Percentiles rank a stretch among this genome's conserved stretches.
Conservation (phyloP, 2,888 invertebrate genomes). For the Actias luna region DNA sequence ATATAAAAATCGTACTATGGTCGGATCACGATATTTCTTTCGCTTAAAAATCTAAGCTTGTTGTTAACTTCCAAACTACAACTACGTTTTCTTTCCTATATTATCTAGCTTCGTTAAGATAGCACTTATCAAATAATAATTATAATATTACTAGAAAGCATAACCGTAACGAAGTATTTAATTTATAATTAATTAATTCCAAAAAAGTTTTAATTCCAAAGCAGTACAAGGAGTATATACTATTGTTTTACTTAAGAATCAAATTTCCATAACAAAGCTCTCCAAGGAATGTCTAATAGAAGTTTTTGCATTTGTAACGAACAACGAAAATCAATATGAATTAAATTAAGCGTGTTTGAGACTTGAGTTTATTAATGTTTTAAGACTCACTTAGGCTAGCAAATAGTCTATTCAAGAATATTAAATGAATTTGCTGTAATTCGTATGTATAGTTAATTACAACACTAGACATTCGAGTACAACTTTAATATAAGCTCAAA, state of each 20-base stretch:
- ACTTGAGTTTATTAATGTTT: constrained; percentile 20
- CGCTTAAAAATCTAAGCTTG: too few species aligned
- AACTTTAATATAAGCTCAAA: background rate
- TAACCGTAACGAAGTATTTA: constrained; percentile 20
- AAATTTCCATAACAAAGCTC: constrained; percentile 70
- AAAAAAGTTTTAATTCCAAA: constrained; percentile 36
- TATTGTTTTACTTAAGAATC: constrained; percentile 67
- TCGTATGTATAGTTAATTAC: constrained; percentile 17
- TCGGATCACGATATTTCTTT: too few species aligned
- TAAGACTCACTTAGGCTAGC: constrained; percentile 4
- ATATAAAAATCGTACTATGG: too few species aligned
- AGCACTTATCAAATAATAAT: background rate
- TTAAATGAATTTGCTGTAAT: constrained; percentile 18
- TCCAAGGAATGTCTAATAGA: constrained; percentile 62
- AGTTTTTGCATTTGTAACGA: constrained; percentile 75
- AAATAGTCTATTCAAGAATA: constrained; percentile 12
- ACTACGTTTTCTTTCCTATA: background rate
- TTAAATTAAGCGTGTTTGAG: constrained; percentile 54
- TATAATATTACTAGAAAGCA: background rate
- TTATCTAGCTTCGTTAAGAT: background rate
- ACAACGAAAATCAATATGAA: constrained; percentile 62
- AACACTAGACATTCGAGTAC: constrained; percentile 1
- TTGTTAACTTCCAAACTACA: too few species aligned
- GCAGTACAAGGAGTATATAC: constrained; percentile 46
- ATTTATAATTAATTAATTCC: constrained; percentile 40